Percentiles rank a stretch among this genome's conserved stretches.
Evolutionary conservation across 2,888 invertebrate species (phyloP).

Genomic region (Lepetodrilus schrolli): DNA sequence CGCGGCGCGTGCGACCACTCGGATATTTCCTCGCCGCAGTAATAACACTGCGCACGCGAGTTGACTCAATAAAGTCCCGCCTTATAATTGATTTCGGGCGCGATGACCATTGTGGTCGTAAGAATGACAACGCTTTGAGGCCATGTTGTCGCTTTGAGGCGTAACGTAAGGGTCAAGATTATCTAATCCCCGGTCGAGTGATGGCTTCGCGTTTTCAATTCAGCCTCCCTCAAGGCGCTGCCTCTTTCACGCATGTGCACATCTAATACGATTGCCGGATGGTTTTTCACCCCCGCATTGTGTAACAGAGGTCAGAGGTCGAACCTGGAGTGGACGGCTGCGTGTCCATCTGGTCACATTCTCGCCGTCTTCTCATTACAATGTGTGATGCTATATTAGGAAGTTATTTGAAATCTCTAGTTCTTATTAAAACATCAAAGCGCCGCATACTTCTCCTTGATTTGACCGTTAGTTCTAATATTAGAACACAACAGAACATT

Average conservation of each 20-base stretch:
- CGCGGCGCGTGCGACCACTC: slow-evolving; percentile 15
- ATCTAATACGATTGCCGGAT: neutral
- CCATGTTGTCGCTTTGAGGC: slow-evolving; percentile 19
- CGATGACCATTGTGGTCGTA: slow-evolving; percentile 9
- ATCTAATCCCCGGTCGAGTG: neutral
- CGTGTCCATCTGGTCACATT: neutral
- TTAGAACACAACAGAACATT: neutral
- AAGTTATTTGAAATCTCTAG: neutral
- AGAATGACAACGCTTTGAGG: slow-evolving; percentile 17
- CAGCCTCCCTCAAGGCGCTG: neutral
- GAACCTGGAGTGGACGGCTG: neutral
- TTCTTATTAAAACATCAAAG: slow-evolving; percentile 13
- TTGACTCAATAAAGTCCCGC: neutral
- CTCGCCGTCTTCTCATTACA: neutral
- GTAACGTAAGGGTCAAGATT: neutral
- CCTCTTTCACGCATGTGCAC: neutral
- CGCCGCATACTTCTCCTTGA: neutral
- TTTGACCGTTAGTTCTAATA: neutral
- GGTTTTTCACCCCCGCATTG: neutral
- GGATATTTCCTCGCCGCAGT: neutral
- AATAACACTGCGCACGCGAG: neutral
- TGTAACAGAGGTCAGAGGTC: slow-evolving; percentile 21
- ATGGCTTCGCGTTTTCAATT: neutral
- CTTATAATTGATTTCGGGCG: slow-evolving; percentile 16
- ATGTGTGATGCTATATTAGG: neutral